Evolutionary conservation across 1,140 invertebrate species (phyloP), one percentile per base, ranked within the genome.

Genomic region (Tetragnatha versicolor): DNA sequence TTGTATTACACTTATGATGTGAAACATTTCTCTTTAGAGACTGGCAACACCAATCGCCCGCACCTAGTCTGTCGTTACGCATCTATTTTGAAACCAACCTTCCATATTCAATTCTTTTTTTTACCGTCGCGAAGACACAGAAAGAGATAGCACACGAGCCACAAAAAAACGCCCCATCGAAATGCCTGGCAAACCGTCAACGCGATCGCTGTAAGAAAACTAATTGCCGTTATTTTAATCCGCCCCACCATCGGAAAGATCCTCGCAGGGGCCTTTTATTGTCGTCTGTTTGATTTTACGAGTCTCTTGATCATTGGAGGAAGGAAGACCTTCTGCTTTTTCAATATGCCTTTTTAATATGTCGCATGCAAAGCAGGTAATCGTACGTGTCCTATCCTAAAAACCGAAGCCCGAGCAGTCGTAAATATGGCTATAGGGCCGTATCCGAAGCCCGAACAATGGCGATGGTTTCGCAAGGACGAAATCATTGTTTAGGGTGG

Each of bases 291-390:
- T 69, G 39, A 3, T 65, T 69, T 77, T 77, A 77, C 27, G 73
- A 77, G 39, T 47, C 73, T 66, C 73, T 55, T 66, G 73, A 65
- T 77, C 73, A 65, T 77, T 65, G 73, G 42, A 66, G 73, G 73
- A 35, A 75, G 55, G 69, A 75, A 63, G 72, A 51, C 60, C 58
- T 49, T 61, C 61, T 76, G 37, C 33, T 37, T 65, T 70, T 77
- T 66, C 73, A 66, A 77, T 77, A 65, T 47, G 73, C 29, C 22
- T 45, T 76, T 75, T 76, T 76, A 76, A 76, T 76, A 77, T 66
- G 73, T 61, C 73, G 61, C 73, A 77, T 77, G 73, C 73, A 77
- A 77, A 77, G 42, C 66, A 77, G 60, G 73, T 77, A 65, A 77
- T 77, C 73, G 61, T 66, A 77, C 47, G 45, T 29, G 73, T 53